These are phyloP conservation scores for Iguana delicatissima DNA, from an alignment of 2,797 vertebrate genomes.

Conservation along the genomic window DNA sequence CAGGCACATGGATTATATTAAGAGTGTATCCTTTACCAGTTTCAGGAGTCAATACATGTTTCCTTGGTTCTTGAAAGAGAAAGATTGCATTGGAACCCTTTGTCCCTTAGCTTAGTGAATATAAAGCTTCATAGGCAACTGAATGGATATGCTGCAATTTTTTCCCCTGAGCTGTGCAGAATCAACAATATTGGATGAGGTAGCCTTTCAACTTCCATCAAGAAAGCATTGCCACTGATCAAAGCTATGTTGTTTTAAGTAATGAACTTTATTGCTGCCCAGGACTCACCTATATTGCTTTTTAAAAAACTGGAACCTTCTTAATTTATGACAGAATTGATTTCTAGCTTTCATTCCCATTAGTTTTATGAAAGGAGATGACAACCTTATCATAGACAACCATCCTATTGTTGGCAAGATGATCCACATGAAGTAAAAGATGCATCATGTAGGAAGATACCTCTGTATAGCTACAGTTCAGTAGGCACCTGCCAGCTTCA, in stretches of 20 bases:
- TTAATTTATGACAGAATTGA: conserved; percentile 37
- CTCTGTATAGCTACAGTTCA: not conserved
- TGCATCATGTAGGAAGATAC: not conserved
- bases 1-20: not conserved
- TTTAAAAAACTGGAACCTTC: conserved; percentile 1
- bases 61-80: not conserved
- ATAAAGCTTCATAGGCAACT: conserved; percentile 48
- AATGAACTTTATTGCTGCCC: conserved; percentile 25
- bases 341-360: conserved; percentile 17
- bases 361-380: conserved; percentile 31
- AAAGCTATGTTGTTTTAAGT: not conserved
- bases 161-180: conserved; percentile 20
- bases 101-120: conserved; percentile 5
- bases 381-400: conserved; percentile 19
- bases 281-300: conserved; percentile 37
- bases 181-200: conserved; percentile 34
- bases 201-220: conserved; percentile 9
- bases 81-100: not conserved
- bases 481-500: not conserved
- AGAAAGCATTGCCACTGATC: conserved; percentile 14
- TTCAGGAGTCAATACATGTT: not conserved
- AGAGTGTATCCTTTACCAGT: too few relatives aligned
- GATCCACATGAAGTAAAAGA: not conserved
- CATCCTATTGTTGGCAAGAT: not conserved
- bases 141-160: conserved; percentile 40